These are phyloP conservation scores for Polymixis flavicincta DNA, from an alignment of 2,888 invertebrate genomes.

Conservation along the genomic window DNA sequence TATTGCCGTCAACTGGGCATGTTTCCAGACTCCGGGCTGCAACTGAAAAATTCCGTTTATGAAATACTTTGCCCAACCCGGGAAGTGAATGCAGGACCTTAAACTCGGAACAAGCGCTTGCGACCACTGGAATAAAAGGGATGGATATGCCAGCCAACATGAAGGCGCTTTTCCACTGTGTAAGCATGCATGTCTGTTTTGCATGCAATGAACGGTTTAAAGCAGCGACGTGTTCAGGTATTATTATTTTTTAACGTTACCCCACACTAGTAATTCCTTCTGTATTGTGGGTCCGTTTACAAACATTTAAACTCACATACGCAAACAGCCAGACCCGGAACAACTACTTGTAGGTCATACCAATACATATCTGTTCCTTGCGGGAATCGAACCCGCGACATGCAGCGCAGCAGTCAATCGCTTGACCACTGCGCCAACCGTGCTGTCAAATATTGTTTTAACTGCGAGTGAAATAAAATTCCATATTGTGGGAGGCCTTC, in stretches of 20 bases:
- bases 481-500: no score
- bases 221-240: not conserved
- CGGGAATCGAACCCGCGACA: no score
- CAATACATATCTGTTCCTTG: no score
- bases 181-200: not conserved
- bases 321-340: no score
- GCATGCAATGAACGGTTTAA: not conserved
- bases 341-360: no score
- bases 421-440: no score
- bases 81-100: not conserved
- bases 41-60: not conserved
- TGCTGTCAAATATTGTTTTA: no score
- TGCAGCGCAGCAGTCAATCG: no score
- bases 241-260: no score
- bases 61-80: not conserved
- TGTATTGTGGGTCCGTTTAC: no score
- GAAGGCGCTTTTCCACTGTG: constrained; percentile 9
- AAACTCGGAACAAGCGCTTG: not conserved
- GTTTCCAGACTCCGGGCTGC: not conserved
- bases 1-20: not conserved
- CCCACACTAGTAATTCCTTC: no score
- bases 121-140: not conserved
- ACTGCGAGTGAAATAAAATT: constrained; percentile 5
- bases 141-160: not conserved
- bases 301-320: no score